These are phyloP conservation scores for Atlantisia rogersi DNA, from an alignment of 2,113 vertebrate species.

Conservation along the genomic window DNA sequence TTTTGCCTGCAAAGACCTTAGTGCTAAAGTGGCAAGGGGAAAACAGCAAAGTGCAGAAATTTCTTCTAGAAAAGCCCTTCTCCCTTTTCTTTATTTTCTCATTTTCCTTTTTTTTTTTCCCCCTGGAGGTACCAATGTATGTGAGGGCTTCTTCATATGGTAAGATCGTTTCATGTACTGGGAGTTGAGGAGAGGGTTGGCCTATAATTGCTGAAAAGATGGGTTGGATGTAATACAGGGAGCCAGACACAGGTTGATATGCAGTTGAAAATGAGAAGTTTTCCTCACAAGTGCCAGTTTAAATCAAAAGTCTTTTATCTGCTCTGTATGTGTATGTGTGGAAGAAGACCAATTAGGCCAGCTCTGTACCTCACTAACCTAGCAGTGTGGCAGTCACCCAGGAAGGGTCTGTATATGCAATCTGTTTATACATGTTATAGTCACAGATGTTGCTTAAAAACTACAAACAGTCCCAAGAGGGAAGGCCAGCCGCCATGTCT, in stretches of 20 bases:
- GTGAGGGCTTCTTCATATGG: neutral
- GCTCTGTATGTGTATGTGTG: neutral
- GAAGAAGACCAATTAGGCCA: neutral
- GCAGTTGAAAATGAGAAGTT: neutral
- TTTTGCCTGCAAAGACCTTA: neutral
- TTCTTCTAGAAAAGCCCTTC: neutral
- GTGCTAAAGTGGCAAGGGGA: neutral
- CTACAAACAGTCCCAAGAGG: neutral
- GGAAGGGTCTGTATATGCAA: neutral
- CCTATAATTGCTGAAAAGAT: neutral
- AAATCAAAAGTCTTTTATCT: neutral
- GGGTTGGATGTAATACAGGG: neutral
- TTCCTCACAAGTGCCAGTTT: neutral
- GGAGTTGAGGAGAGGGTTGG: neutral
- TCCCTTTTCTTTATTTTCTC: neutral
- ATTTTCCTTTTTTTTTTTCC: neutral
- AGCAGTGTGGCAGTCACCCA: fast-evolving
- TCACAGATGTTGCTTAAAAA: neutral
- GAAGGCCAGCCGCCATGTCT: neutral
- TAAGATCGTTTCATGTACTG: neutral
- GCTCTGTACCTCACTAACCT: neutral
- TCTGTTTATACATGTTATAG: neutral
- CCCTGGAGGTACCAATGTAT: neutral
- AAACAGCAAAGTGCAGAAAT: neutral
- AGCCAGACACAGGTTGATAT: neutral